Evolutionary conservation across 92 coral and sea anemone species (phyloP).

Genomic region (Parazoanthus darwini): DNA sequence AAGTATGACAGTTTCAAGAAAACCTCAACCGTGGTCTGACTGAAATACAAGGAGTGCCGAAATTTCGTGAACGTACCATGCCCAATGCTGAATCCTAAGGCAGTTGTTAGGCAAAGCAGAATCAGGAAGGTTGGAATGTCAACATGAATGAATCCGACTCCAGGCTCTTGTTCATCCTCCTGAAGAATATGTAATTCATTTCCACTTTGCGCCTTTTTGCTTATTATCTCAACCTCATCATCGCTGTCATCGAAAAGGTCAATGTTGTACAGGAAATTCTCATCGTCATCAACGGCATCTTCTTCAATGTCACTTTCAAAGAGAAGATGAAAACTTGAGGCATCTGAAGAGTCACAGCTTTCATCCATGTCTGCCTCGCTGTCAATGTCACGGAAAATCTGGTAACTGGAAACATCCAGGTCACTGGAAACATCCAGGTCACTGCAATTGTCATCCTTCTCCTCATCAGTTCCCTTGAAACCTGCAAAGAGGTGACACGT

Average conservation of each 20-base stretch:
- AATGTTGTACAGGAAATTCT: slow-evolving; percentile 32
- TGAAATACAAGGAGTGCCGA: background rate
- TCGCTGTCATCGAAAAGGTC: slow-evolving; percentile 34
- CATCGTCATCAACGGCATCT: slow-evolving; percentile 19
- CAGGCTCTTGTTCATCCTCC: slow-evolving; percentile 5
- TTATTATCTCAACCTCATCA: background rate
- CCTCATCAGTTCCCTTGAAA: background rate
- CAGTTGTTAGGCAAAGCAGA: slow-evolving; percentile 90
- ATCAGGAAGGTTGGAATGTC: slow-evolving; percentile 87
- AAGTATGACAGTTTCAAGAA: background rate
- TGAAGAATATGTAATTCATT: background rate
- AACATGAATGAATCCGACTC: slow-evolving; percentile 53
- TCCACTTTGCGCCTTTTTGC: background rate
- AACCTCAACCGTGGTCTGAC: background rate
- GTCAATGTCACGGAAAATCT: slow-evolving; percentile 2
- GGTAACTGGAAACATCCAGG: background rate
- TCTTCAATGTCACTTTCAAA: slow-evolving; percentile 50
- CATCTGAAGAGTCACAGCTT: slow-evolving; percentile 25
- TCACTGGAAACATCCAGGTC: background rate
- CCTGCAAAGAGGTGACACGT: slow-evolving; percentile 25
- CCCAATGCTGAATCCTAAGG: slow-evolving; percentile 95
- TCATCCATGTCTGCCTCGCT: slow-evolving; percentile 46
- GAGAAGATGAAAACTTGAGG: slow-evolving; percentile 20
- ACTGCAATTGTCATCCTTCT: background rate
- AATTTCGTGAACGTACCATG: slow-evolving; percentile 71